Evolutionary conservation across 2,113 vertebrate genomes (phyloP), one percentile per base, ranked within the genome.

Genomic region (Ceratotherium simum): DNA sequence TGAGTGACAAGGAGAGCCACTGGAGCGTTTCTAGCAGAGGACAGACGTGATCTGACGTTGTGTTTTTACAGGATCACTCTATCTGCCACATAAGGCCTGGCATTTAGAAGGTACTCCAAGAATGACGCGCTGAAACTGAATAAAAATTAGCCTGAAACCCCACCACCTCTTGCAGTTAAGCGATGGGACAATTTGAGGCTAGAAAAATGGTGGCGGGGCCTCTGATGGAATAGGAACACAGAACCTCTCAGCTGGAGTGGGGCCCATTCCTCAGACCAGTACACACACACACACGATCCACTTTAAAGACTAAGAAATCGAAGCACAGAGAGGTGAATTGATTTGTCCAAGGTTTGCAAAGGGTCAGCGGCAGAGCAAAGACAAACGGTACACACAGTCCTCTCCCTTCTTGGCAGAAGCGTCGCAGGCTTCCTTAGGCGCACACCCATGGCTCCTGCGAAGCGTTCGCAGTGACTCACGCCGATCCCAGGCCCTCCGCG

Each of bases 401-500:
- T 36, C 29, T 84, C 27, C 48, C 39, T 54, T 14, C 79, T 3
- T 0, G 18, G 42, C 36, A n/a, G 36, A 76, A 16, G 73, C 46
- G 46, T 64, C 27, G 56, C 73, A 27, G 58, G 14, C 51, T 29
- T 60, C 13, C 58, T 72, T 6, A 17, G 90, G 70, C 42, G 81
- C 78, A 20, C 90, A 33, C 17, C 62, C 62, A 67, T 17, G 39
- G 67, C 73, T 65, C 42, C 29, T 0, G 60, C 56, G 11, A 20
- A 54, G 90, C 64, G 80, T 75, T 75, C 6, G 92, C 86, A 51
- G 78, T 65, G 97, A 90, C 92, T 94, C 96, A 87, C 0, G 84
- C 51, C 13, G 39, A 69, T 79, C 29, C 23, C n/a, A 18, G 54
- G 69, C n/a, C 23, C 81, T 23, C 39, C 2, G 65, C 33, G 29